phyloP scores from a whole-genome alignment of 2,113 vertebrate species.

The Grus americana region DNA sequence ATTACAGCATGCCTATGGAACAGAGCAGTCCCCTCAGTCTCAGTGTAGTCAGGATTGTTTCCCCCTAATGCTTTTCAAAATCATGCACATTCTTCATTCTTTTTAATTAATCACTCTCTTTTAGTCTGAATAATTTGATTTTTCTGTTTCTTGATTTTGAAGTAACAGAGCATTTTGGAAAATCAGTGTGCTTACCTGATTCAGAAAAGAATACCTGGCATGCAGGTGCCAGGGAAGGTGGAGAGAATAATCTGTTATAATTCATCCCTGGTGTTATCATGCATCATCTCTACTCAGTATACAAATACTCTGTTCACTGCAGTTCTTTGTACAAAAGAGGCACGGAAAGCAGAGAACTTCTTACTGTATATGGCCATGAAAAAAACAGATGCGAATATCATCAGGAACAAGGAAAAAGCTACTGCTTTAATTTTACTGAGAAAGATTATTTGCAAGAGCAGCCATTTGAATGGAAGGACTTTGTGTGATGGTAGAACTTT shows the following conservation, averaged over 20 bases:
- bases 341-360: neutral
- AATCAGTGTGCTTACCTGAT: neutral
- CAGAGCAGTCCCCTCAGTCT: neutral
- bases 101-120: neutral
- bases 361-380: neutral
- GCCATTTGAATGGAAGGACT: neutral
- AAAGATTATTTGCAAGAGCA: neutral
- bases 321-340: neutral
- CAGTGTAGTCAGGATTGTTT: neutral
- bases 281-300: neutral
- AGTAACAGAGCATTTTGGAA: neutral
- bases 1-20: neutral
- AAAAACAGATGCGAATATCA: neutral
- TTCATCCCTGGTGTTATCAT: neutral
- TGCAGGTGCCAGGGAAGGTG: neutral
- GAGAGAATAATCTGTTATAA: neutral
- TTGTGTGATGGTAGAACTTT: neutral
- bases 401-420: neutral
- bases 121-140: neutral
- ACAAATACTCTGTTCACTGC: neutral
- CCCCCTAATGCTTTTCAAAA: neutral
- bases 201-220: neutral
- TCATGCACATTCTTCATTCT: neutral
- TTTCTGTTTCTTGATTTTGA: neutral
- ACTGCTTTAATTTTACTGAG: neutral